phyloP scores from a whole-genome alignment of 2,888 invertebrate species.

The Altica lythri region DNA sequence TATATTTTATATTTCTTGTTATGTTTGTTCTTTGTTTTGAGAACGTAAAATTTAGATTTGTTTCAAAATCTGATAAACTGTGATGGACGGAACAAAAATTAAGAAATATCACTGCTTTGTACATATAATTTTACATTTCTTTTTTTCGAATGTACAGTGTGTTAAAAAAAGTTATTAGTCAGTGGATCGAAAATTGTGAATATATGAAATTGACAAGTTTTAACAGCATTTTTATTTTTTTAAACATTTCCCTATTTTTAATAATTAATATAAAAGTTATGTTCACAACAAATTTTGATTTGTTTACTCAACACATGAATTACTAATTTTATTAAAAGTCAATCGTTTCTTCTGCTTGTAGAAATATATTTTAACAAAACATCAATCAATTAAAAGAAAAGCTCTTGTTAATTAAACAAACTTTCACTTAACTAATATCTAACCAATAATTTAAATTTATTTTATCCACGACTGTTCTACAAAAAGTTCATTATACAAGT shows the following conservation, averaged over 20 bases:
- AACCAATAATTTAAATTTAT: too few relatives aligned
- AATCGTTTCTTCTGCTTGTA: too few relatives aligned
- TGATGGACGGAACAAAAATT: conserved; percentile 43
- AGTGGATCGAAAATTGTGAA: conserved; percentile 58
- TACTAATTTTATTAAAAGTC: too few relatives aligned
- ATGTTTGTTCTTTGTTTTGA: conserved; percentile 34
- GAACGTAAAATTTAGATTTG: conserved; percentile 40
- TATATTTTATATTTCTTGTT: conserved; percentile 39
- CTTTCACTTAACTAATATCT: too few relatives aligned
- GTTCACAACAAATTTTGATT: too few relatives aligned
- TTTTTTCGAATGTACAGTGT: conserved; percentile 57
- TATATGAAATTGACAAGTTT: conserved; percentile 58
- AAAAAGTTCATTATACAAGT: too few relatives aligned
- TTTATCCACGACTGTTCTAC: too few relatives aligned
- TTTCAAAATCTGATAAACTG: conserved; percentile 45
- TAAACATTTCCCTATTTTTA: background rate
- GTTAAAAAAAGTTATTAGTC: conserved; percentile 56
- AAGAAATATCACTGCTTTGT: conserved; percentile 53
- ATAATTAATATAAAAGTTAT: too few relatives aligned
- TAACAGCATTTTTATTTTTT: conserved; percentile 19
- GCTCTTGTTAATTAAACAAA: too few relatives aligned
- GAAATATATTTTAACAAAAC: too few relatives aligned
- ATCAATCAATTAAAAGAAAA: too few relatives aligned
- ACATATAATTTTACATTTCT: conserved; percentile 56
- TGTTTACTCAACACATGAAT: too few relatives aligned